These are phyloP conservation scores for Uria aalge DNA, from an alignment of 2,113 vertebrate species.

Conservation along the genomic window DNA sequence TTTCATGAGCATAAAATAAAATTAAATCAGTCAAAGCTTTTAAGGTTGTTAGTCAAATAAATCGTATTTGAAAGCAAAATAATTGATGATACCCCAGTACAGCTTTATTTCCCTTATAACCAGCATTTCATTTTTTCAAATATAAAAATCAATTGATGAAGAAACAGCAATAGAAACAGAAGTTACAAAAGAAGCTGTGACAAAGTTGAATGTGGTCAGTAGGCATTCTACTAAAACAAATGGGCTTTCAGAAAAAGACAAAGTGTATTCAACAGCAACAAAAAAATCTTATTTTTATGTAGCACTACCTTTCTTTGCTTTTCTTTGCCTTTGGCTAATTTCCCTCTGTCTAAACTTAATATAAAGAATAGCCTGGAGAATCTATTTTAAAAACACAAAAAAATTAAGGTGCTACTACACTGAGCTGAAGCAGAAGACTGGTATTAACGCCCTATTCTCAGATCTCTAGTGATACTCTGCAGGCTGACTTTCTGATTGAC, in stretches of 20 bases:
- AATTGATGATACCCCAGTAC: slow-evolving; percentile 29
- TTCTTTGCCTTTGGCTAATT: neutral
- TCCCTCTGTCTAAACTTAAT: neutral
- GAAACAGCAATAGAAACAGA: neutral
- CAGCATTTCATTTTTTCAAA: slow-evolving; percentile 55
- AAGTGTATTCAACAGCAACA: neutral
- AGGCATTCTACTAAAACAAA: neutral
- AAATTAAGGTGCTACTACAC: neutral
- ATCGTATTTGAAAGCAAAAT: slow-evolving; percentile 65
- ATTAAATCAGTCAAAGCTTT: slow-evolving; percentile 73
- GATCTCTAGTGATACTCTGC: neutral
- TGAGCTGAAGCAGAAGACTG: neutral
- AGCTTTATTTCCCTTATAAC: slow-evolving; percentile 60
- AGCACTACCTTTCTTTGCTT: neutral
- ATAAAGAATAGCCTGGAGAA: neutral
- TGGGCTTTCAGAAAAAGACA: neutral
- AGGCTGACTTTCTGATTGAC: neutral
- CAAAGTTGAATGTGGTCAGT: neutral
- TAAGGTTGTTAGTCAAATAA: slow-evolving; percentile 69
- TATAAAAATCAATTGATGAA: slow-evolving; percentile 44
- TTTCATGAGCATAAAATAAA: slow-evolving; percentile 64
- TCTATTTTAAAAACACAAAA: neutral
- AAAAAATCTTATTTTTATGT: neutral
- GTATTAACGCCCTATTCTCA: neutral
- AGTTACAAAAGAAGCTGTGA: neutral